A percentile compares a stretch with the other conserved stretches of the same genome.
Conservation (phyloP, 2,888 invertebrate genomes). For the Dorcus hopei region DNA sequence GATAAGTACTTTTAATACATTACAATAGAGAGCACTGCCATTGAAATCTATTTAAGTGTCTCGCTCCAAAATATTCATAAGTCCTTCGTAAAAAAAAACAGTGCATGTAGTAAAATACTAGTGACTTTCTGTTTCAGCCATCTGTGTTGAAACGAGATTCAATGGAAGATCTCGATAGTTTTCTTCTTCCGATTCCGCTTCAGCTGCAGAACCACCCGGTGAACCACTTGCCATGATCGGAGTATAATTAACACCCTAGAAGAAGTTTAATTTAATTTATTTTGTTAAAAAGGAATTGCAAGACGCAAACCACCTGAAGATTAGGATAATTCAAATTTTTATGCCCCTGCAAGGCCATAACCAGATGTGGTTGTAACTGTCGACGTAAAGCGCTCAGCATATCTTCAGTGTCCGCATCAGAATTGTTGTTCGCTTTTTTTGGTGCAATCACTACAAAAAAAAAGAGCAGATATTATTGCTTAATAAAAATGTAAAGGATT, state of each 20-base stretch:
- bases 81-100: too few relatives aligned
- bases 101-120: constrained; percentile 23
- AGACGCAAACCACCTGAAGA: constrained; percentile 23
- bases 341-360: constrained; percentile 62
- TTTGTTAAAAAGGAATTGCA: neutral
- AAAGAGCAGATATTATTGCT: constrained; percentile 3
- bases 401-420: constrained; percentile 52
- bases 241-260: constrained; percentile 23
- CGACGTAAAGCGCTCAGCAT: constrained; percentile 67
- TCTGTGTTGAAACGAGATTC: constrained; percentile 68
- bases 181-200: constrained; percentile 51
- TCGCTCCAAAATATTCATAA: neutral
- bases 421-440: constrained; percentile 39
- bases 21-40: neutral
- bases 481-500: too few relatives aligned
- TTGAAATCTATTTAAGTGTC: neutral
- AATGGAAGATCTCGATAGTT: constrained; percentile 62
- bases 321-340: constrained; percentile 44
- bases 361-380: constrained; percentile 68
- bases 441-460: constrained; percentile 28
- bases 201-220: constrained; percentile 38
- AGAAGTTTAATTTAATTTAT: neutral
- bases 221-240: constrained; percentile 43
- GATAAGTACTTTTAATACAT: constrained; percentile 1
- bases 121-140: constrained; percentile 56